phyloP scores from a whole-genome alignment of 2,797 vertebrate genomes.

The Acomys russatus region DNA sequence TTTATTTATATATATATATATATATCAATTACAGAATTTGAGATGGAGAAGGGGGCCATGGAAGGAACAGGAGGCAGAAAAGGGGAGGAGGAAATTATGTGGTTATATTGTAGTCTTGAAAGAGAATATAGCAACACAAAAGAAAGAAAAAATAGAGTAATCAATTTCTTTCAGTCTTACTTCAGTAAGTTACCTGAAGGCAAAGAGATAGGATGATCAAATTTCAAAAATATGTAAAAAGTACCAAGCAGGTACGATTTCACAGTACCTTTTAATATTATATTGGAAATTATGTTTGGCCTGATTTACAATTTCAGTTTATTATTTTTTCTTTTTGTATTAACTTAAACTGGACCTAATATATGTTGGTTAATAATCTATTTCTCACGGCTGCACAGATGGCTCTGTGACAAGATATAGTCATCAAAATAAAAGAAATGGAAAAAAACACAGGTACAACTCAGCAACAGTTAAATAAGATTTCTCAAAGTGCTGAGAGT shows the following conservation, averaged over 20 bases:
- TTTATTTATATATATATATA: neutral
- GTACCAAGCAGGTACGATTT: conserved; percentile 40
- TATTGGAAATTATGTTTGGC: conserved; percentile 44
- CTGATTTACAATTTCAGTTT: conserved; percentile 59
- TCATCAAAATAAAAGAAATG: conserved; percentile 77
- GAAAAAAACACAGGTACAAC: conserved; percentile 39
- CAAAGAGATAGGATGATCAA: neutral
- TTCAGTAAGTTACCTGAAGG: neutral
- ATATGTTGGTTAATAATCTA: conserved; percentile 34
- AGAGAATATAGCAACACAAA: neutral
- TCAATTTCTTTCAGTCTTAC: neutral
- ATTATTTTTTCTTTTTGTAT: conserved; percentile 36
- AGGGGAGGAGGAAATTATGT: neutral
- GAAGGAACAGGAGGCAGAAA: neutral
- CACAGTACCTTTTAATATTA: accelerated
- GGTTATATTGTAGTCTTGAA: neutral
- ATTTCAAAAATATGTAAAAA: conserved; percentile 13
- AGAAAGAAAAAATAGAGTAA: neutral
- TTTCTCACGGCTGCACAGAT: conserved; percentile 58
- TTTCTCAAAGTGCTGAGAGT: neutral
- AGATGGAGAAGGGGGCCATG: neutral
- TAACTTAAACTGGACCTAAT: conserved; percentile 54
- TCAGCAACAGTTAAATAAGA: conserved; percentile 54
- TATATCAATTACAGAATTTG: neutral
- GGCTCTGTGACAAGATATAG: conserved; percentile 63